Conservation (phyloP, 1,140 invertebrate genomes). For the Drosophila parvula region DNA sequence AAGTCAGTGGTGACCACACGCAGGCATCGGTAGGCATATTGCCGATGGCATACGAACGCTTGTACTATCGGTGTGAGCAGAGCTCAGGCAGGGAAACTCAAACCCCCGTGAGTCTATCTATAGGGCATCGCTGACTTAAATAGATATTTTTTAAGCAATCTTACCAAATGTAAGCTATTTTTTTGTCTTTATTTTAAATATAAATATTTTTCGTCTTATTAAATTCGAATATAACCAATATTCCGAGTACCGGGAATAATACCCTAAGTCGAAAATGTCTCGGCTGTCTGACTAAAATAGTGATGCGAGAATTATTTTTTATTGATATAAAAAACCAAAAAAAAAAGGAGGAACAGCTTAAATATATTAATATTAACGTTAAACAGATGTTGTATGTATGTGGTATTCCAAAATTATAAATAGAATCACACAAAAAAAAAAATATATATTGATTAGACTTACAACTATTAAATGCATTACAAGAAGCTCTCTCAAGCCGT, state of each 20-base stretch:
- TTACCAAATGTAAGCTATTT: too few species aligned
- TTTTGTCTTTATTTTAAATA: too few species aligned
- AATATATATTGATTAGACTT: slow-evolving; percentile 33
- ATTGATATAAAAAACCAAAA: slow-evolving; percentile 41
- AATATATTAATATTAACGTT: slow-evolving; percentile 41
- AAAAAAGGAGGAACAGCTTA: slow-evolving; percentile 32
- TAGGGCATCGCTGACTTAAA: too few species aligned
- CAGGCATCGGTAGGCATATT: too few species aligned
- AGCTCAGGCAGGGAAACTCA: too few species aligned
- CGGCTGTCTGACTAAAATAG: slow-evolving; percentile 36
- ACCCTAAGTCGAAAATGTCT: background rate
- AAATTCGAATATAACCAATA: too few species aligned
- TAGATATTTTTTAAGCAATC: too few species aligned
- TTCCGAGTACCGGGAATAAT: slow-evolving; percentile 9
- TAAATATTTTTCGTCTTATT: too few species aligned
- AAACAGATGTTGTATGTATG: slow-evolving; percentile 25
- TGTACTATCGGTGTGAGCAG: too few species aligned
- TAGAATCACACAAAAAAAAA: slow-evolving; percentile 3
- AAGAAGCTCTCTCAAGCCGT: slow-evolving; percentile 16
- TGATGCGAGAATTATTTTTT: slow-evolving; percentile 42
- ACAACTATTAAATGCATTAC: slow-evolving; percentile 57
- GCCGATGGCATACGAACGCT: too few species aligned
- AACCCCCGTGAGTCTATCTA: too few species aligned
- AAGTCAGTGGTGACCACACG: too few species aligned
- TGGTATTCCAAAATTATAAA: slow-evolving; percentile 11